A percentile compares a stretch with the other conserved stretches of the same genome.
Conservation (phyloP, 2,113 vertebrate species). For the Isichthys henryi region DNA sequence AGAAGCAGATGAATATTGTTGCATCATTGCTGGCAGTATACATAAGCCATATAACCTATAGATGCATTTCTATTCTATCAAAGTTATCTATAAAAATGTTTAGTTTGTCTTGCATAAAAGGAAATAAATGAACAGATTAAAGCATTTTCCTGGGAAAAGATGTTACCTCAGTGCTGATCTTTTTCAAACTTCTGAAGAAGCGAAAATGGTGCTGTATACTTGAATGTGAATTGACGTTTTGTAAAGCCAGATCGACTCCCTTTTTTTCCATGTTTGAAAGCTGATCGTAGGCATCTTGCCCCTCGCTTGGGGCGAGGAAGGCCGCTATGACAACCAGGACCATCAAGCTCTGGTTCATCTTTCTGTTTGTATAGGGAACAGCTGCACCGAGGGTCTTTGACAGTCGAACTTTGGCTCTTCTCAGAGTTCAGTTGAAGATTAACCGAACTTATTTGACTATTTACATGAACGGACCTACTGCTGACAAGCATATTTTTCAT, state of each 20-base stretch:
- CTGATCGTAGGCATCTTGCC: conserved; percentile 30
- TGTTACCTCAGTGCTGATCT: conserved; percentile 48
- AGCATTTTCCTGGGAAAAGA: neutral
- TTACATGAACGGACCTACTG: neutral
- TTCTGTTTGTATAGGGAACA: conserved; percentile 5
- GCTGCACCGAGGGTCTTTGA: neutral
- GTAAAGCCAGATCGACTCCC: conserved; percentile 53
- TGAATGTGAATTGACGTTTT: conserved; percentile 40
- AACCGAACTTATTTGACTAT: neutral
- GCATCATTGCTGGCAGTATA: neutral
- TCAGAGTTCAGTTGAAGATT: neutral
- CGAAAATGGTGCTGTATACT: conserved; percentile 48
- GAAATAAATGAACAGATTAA: neutral
- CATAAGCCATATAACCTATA: neutral
- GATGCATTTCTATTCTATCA: neutral
- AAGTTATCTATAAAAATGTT: neutral
- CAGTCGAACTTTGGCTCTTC: neutral
- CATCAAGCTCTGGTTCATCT: conserved; percentile 39
- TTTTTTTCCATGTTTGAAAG: conserved; percentile 45
- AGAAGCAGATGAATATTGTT: neutral
- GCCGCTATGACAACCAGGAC: conserved; percentile 30
- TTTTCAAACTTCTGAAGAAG: conserved; percentile 43
- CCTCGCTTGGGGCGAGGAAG: conserved; percentile 20
- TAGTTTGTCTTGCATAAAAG: neutral
- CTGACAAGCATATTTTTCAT: neutral